These are phyloP conservation scores for Ammospiza nelsoni DNA, from an alignment of 2,113 vertebrate genomes.

Conservation along the genomic window DNA sequence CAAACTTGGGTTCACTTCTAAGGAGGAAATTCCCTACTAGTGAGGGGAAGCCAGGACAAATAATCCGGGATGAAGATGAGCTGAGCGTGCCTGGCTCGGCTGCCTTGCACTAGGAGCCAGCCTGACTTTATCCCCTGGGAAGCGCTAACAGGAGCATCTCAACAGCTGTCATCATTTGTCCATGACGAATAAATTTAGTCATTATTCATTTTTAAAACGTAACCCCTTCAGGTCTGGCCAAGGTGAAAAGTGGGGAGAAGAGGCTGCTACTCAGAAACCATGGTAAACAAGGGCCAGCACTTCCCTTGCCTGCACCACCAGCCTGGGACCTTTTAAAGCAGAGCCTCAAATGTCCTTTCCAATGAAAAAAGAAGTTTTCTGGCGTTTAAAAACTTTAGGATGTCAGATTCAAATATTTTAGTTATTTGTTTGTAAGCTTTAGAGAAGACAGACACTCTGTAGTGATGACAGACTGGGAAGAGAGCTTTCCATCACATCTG, in stretches of 20 bases:
- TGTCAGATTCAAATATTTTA: not conserved
- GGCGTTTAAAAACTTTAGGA: not conserved
- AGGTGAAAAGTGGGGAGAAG: not conserved
- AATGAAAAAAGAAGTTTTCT: not conserved
- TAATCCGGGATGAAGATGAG: not conserved
- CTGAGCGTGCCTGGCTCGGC: not conserved
- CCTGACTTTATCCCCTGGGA: constrained; percentile 56
- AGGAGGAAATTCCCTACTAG: not conserved
- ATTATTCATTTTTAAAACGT: constrained; percentile 42
- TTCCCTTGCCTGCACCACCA: not conserved
- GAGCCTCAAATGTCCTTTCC: not conserved
- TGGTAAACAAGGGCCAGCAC: not conserved
- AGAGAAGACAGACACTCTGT: not conserved
- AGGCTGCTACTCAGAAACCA: not conserved
- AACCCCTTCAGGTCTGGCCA: constrained; percentile 36
- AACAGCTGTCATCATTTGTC: constrained; percentile 62
- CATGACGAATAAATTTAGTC: constrained; percentile 56
- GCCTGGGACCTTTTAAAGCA: not conserved
- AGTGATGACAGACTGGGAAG: not conserved
- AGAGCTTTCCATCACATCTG: not conserved
- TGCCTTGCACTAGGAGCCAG: constrained; percentile 28
- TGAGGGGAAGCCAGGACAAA: not conserved
- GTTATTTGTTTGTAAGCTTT: not conserved
- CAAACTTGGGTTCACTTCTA: constrained; percentile 1
- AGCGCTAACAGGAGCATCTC: constrained; percentile 56